Conservation (phyloP, 2,888 invertebrate genomes). For the Rhodophaea formosa region DNA sequence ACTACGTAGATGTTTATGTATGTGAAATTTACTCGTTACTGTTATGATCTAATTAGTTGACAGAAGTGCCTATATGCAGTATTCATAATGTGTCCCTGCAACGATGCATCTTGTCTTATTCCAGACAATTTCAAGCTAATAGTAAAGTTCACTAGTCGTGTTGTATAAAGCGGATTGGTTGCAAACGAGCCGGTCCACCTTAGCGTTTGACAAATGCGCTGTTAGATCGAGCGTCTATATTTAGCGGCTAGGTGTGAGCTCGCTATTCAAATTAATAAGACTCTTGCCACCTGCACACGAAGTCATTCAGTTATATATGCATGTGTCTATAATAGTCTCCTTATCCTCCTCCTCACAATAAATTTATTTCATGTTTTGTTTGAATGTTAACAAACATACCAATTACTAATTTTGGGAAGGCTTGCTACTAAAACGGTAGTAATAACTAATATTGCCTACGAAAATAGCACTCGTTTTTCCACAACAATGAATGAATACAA, state of each 20-base stretch:
- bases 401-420: too few relatives aligned
- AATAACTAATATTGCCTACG: background rate
- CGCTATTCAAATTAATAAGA: constrained; percentile 12
- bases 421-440: background rate
- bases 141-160: background rate
- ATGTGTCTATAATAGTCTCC: too few relatives aligned
- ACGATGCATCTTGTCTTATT: background rate
- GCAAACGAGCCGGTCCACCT: constrained; percentile 5
- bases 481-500: too few relatives aligned
- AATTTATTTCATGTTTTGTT: too few relatives aligned
- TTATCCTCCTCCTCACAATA: too few relatives aligned
- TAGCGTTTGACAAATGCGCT: constrained; percentile 17
- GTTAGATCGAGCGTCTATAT: constrained; percentile 19
- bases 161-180: background rate
- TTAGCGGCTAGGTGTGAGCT: constrained; percentile 21
- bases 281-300: background rate
- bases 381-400: too few relatives aligned
- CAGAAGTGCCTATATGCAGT: too few relatives aligned
- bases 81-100: background rate
- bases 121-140: background rate
- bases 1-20: too few relatives aligned
- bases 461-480: too few relatives aligned
- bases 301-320: background rate
- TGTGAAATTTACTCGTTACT: too few relatives aligned
- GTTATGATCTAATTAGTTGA: too few relatives aligned